Evolutionary conservation across 2,113 vertebrate genomes (phyloP), one percentile per base, ranked within the genome.

Genomic region (Leptobrachium leishanense): DNA sequence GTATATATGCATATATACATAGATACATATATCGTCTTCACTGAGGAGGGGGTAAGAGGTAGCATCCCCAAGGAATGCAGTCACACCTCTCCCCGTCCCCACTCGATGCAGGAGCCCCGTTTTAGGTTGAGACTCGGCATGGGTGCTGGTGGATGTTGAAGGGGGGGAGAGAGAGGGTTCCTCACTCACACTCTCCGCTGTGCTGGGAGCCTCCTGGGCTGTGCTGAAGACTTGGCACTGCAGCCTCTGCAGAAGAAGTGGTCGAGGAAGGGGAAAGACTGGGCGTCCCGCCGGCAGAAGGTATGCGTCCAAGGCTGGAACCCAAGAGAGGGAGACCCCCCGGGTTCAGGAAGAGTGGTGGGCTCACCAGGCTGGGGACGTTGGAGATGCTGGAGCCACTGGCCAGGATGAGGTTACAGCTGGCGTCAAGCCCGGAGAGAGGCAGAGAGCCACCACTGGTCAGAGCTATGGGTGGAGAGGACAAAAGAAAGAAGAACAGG

Each of bases 361-460:
- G 94, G 67, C 92, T 91, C 79, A 96, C 92, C 72, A 91, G 82
- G 82, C 87, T 83, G 0, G 84, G 89, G 80, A 90, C 90, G 41
- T 92, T 92, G 5, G 89, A 88, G 68, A 94, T 90, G 42, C 91
- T 88, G 2, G 86, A 79, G 8, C 91, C 92, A 44, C 91, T 89
- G 84, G 94, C 93, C 85, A 96, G 87, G 88, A 97, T 86, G 88
- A 96, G 86, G 88, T 95, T 95, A 79, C 93, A 93, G 81, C 87
- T 91, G 76, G 93, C 88, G 82, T 97, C 95, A 95, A 96, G 95
- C 94, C 94, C 95, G 93, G 95, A 95, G 95, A 95, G 93, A 85
- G 95, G 94, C 89, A 96, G 93, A 87, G 95, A 94, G 86, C 95
- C 95, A 96, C 95, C 95, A 96, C 92, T 96, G 94, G 95, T 94